Percentiles rank a stretch among this genome's conserved stretches.
These are phyloP conservation scores for Odontamblyopus lacepedii DNA, from an alignment of 2,797 vertebrate species.

Conservation along the genomic window DNA sequence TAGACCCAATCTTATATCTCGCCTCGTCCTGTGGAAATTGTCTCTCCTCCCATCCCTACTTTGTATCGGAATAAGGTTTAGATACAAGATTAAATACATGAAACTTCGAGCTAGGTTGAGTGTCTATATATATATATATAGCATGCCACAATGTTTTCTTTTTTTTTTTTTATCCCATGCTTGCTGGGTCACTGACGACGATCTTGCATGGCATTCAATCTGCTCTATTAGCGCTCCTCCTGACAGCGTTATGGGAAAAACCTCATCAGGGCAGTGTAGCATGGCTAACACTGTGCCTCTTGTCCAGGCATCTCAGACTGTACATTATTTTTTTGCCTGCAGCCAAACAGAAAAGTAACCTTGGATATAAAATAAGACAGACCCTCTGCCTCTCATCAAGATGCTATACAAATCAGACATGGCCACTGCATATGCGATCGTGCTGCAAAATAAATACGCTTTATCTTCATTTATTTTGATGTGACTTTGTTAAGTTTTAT, in stretches of 20 bases:
- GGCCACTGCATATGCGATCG: background rate
- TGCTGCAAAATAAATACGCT: background rate
- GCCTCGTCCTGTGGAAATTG: too few species aligned
- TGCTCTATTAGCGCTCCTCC: conserved; percentile 36
- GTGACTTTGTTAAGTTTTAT: background rate
- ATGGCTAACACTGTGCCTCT: conserved; percentile 39
- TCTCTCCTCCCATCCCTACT: too few species aligned
- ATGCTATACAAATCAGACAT: background rate
- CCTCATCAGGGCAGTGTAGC: conserved; percentile 43
- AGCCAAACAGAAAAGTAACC: conserved; percentile 4
- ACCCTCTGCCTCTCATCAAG: background rate
- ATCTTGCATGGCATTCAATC: conserved; percentile 24
- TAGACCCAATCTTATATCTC: too few species aligned
- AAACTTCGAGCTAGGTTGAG: background rate
- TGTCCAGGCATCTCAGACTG: conserved; percentile 27
- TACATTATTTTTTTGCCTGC: conserved; percentile 45
- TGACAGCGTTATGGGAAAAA: conserved; percentile 42
- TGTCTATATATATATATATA: too few species aligned
- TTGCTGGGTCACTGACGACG: conserved; percentile 25
- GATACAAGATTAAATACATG: background rate
- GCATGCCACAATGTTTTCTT: background rate
- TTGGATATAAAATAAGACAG: background rate
- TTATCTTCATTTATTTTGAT: background rate
- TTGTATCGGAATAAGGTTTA: background rate
- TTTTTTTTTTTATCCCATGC: conserved; percentile 20